Conservation (phyloP, 2,888 invertebrate genomes). For the Xylota segnis region DNA sequence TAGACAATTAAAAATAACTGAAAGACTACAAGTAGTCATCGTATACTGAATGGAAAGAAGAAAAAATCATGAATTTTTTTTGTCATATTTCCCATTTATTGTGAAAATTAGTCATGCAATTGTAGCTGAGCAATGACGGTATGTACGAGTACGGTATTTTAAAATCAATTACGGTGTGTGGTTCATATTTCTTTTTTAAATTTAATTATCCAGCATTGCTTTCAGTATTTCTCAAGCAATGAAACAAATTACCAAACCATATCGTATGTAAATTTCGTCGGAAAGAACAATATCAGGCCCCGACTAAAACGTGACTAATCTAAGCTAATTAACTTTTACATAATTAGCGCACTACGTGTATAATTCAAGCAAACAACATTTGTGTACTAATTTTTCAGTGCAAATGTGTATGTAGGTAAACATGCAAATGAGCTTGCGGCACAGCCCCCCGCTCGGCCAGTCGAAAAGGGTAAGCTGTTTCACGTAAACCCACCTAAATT, state of each 20-base stretch:
- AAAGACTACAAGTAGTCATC: too few species aligned
- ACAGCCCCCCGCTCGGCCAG: neutral
- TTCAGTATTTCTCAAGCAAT: constrained; percentile 26
- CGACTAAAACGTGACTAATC: constrained; percentile 62
- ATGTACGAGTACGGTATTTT: neutral
- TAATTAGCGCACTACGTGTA: constrained; percentile 47
- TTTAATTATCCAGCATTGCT: neutral
- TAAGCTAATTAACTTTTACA: constrained; percentile 57
- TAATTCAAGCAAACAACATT: constrained; percentile 38
- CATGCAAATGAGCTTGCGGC: constrained; percentile 30
- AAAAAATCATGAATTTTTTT: neutral
- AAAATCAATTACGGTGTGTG: neutral
- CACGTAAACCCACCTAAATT: constrained; percentile 25
- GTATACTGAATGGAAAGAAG: too few species aligned
- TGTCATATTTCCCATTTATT: constrained; percentile 1
- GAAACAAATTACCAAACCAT: constrained; percentile 30
- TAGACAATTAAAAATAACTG: too few species aligned
- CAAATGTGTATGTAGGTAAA: constrained; percentile 19
- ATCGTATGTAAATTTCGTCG: constrained; percentile 49
- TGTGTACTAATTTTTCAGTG: constrained; percentile 47
- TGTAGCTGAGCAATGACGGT: neutral
- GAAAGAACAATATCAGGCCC: constrained; percentile 45
- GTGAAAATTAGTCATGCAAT: neutral
- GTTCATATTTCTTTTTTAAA: constrained; percentile 24
- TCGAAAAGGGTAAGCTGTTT: constrained; percentile 24